Evolutionary conservation across 2,888 invertebrate species (phyloP), one percentile per base, ranked within the genome.

Genomic region (Sericinus montela): DNA sequence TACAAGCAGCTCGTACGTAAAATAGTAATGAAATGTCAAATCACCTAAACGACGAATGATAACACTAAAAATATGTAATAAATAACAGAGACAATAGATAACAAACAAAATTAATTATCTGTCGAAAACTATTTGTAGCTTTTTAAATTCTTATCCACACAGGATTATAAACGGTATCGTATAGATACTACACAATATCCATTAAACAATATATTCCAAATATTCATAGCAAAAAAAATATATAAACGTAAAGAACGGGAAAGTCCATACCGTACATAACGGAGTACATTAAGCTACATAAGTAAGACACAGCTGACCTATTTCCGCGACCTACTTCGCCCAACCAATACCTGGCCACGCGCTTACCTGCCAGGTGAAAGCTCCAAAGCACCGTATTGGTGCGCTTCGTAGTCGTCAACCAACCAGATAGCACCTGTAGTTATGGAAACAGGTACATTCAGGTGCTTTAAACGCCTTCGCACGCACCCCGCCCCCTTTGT

Each of bases 401-500:
- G 51, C 46, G 15, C 35, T 11, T 13, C 3, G 35, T n/a, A n/a
- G 15, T 15, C 39, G 37, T 30, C 69, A 52, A 58, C 80, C 82
- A 79, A 83, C 79, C 80, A 64, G 57, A 56, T 54, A 54, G 52
- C 68, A 76, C 79, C 78, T 77, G 80, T 59, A 56, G 56, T 52
- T 47, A 55, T 54, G 52, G 52, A 44, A 44, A 45, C 83, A 84
- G 84, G 83, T 85, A 74, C 69, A 62, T 62, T 71, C 78, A 80
- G 77, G 80, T 79, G 67, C 54, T 28, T 46, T 13, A 65, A 55
- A 57, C 75, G 75, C 67, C 71, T 67, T 62, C 62, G 63, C 65
- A 13, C 58, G 67, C 59, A 62, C 79, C 80, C 78, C 83, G 84
- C 85, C 85, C 72, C 63, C 65, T 72, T 77, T 11, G 77, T 87